These are phyloP conservation scores for Heliothis virescens DNA, from an alignment of 1,140 invertebrate genomes.

Conservation along the genomic window DNA sequence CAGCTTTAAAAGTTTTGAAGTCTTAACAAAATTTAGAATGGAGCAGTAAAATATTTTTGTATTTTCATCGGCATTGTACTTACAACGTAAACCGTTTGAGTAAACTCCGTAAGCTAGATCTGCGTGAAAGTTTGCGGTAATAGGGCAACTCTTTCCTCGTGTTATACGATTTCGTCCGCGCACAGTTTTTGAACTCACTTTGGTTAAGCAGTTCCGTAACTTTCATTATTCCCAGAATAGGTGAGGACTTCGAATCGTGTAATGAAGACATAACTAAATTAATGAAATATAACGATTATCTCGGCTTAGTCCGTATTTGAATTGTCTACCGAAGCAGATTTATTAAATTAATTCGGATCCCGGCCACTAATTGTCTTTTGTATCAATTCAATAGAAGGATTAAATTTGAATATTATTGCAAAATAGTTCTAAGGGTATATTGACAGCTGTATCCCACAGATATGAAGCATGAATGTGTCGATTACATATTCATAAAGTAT, in stretches of 20 bases:
- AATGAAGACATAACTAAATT: slow-evolving; percentile 45
- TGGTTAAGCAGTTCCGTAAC: slow-evolving; percentile 47
- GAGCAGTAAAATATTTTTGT: slow-evolving; percentile 35
- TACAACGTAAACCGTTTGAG: slow-evolving; percentile 41
- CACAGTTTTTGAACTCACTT: slow-evolving; percentile 51
- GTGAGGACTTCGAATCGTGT: slow-evolving; percentile 35
- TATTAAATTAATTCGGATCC: slow-evolving; percentile 58
- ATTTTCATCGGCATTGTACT: slow-evolving; percentile 43
- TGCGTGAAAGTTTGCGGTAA: slow-evolving; percentile 47
- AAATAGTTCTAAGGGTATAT: slow-evolving; percentile 27
- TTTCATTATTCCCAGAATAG: slow-evolving; percentile 45
- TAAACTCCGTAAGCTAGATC: slow-evolving; percentile 45
- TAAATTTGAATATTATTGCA: slow-evolving; percentile 57
- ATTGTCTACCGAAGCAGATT: slow-evolving; percentile 54
- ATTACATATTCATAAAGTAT: slow-evolving; percentile 31
- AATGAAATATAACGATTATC: slow-evolving; percentile 55
- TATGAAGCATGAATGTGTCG: slow-evolving; percentile 18
- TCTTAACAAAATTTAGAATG: slow-evolving; percentile 29
- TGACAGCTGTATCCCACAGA: slow-evolving; percentile 24
- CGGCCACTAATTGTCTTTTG: slow-evolving; percentile 58
- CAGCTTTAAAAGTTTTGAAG: slow-evolving; percentile 28
- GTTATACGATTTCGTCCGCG: slow-evolving; percentile 43
- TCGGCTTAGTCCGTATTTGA: slow-evolving; percentile 53
- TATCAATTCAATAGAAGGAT: slow-evolving; percentile 57
- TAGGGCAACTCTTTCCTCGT: slow-evolving; percentile 51